Percentiles rank a stretch among this genome's conserved stretches.
Conservation (phyloP, 2,113 vertebrate genomes). For the Prionailurus viverrinus region DNA sequence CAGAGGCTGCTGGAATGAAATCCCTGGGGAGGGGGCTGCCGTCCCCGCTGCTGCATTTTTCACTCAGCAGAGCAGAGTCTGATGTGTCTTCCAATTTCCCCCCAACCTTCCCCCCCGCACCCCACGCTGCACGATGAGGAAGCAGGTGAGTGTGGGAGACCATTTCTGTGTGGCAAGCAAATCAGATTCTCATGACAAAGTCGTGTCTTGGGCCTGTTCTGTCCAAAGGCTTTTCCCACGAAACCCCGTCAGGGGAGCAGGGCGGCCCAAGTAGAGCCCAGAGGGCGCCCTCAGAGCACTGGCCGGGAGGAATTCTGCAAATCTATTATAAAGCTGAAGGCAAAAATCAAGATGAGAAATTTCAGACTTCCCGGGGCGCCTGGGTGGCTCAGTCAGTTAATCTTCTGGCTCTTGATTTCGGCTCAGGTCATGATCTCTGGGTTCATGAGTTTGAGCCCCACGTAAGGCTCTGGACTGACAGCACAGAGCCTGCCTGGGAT, state of each 20-base stretch:
- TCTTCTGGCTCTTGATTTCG: too few relatives aligned
- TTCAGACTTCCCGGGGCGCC: background rate
- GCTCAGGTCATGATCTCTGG: too few relatives aligned
- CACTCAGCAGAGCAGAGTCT: background rate
- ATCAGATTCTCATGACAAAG: constrained; percentile 56
- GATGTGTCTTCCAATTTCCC: background rate
- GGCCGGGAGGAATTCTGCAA: background rate
- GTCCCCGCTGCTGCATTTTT: background rate
- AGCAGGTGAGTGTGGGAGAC: background rate
- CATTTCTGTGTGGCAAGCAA: constrained; percentile 64
- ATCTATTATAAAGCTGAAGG: background rate
- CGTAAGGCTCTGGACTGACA: too few relatives aligned
- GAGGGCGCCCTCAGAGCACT: rapidly evolving
- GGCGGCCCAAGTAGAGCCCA: rapidly evolving
- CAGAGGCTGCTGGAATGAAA: constrained; percentile 68
- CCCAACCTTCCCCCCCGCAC: background rate
- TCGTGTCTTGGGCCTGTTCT: background rate
- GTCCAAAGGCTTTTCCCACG: background rate
- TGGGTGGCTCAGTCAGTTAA: too few relatives aligned
- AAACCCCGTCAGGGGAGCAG: background rate
- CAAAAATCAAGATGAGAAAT: background rate
- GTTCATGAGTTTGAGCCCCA: too few relatives aligned
- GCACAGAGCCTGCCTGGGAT: too few relatives aligned
- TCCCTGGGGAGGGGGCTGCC: background rate
- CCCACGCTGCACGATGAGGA: background rate